Evolutionary conservation across 2,113 vertebrate species (phyloP).

Genomic region (Sterna hirundo): DNA sequence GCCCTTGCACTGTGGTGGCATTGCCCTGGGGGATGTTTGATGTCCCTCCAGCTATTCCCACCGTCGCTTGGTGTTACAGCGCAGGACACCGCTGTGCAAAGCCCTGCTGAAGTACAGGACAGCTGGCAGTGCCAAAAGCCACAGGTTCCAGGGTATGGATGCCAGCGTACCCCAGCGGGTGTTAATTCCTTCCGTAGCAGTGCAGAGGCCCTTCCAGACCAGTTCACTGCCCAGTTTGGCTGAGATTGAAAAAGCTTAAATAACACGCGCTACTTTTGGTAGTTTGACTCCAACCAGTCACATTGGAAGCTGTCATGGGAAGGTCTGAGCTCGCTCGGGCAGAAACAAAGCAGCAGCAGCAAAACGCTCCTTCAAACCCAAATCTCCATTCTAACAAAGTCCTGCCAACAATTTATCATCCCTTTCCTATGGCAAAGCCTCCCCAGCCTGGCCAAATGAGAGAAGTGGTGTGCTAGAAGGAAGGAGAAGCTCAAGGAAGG

Average conservation of each 20-base stretch:
- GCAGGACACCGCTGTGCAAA: neutral
- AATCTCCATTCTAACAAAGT: neutral
- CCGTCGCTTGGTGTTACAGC: rapidly evolving
- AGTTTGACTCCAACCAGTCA: neutral
- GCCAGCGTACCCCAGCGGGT: neutral
- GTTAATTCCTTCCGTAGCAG: neutral
- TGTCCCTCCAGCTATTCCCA: neutral
- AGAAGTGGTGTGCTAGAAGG: too few species aligned
- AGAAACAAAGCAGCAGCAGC: neutral
- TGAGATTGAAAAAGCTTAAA: neutral
- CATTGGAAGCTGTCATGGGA: neutral
- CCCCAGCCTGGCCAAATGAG: neutral
- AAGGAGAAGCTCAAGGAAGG: neutral
- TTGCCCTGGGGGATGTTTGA: neutral
- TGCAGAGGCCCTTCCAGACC: neutral
- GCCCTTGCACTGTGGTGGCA: rapidly evolving
- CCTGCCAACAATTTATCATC: neutral
- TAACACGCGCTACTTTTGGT: neutral
- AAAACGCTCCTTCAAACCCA: neutral
- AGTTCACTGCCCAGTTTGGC: neutral
- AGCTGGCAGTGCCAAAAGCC: neutral
- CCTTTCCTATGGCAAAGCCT: neutral
- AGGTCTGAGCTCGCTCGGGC: rapidly evolving
- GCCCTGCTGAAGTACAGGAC: neutral
- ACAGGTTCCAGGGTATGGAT: rapidly evolving